Evolutionary conservation across 2,888 invertebrate species (phyloP).

Genomic region (Caenorhabditis angaria): DNA sequence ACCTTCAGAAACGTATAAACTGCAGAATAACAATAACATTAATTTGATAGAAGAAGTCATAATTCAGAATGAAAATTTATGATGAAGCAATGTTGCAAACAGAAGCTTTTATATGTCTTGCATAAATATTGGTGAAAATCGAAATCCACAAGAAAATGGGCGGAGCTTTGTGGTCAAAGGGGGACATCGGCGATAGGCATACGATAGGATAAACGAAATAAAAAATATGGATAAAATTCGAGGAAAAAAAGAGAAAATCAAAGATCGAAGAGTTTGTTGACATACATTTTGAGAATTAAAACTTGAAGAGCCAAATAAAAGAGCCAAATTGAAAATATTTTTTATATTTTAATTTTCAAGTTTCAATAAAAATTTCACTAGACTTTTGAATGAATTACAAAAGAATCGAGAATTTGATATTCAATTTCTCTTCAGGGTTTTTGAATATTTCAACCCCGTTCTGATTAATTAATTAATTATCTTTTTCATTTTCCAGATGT

Average conservation of each 20-base stretch:
- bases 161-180: slow-evolving; percentile 26
- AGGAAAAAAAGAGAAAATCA: no score
- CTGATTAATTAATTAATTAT: background rate
- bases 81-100: background rate
- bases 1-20: slow-evolving; percentile 24
- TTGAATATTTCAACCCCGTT: background rate
- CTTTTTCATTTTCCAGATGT: background rate
- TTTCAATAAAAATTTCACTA: no score
- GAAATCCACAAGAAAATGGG: slow-evolving; percentile 18
- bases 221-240: no score
- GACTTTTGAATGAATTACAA: no score
- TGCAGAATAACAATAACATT: slow-evolving; percentile 27
- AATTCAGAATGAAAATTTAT: background rate
- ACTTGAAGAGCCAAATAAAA: no score
- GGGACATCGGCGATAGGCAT: background rate
- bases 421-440: no score
- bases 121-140: background rate
- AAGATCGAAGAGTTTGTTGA: no score
- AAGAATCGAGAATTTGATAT: no score
- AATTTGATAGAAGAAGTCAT: slow-evolving; percentile 23
- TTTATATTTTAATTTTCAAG: no score
- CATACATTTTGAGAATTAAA: no score
- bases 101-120: background rate
- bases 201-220: no score
- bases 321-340: no score